Conservation (phyloP, 2,797 vertebrate species). For the Tragopan temminckii region DNA sequence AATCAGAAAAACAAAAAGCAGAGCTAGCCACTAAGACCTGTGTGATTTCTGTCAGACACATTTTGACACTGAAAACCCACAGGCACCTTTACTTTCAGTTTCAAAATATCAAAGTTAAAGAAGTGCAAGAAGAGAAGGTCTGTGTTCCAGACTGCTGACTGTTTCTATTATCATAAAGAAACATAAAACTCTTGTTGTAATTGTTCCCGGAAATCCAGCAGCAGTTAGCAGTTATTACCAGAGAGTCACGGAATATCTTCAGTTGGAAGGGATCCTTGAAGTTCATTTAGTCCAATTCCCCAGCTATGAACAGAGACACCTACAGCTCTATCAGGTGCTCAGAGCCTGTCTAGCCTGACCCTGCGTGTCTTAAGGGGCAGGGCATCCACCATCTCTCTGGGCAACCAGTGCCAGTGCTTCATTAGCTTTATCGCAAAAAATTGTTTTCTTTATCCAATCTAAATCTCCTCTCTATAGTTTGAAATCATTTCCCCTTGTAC, state of each 20-base stretch:
- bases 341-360: no score
- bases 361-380: no score
- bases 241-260: no score
- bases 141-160: background rate
- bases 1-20: background rate
- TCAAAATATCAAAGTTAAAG: background rate
- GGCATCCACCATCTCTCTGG: no score
- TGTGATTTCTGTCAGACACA: background rate
- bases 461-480: no score
- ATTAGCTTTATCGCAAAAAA: no score
- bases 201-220: background rate
- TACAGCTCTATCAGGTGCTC: no score
- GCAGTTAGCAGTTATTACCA: accelerated
- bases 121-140: background rate
- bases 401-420: no score
- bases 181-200: background rate
- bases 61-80: accelerated
- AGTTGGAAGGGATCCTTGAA: no score
- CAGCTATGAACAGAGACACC: no score
- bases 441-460: no score
- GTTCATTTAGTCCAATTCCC: no score
- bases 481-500: background rate
- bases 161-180: background rate
- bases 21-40: background rate
- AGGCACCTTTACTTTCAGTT: background rate